A percentile compares a stretch with the other conserved stretches of the same genome.
These are phyloP conservation scores for Hemicrepidius hirtus DNA, from an alignment of 2,888 invertebrate species.

Conservation along the genomic window DNA sequence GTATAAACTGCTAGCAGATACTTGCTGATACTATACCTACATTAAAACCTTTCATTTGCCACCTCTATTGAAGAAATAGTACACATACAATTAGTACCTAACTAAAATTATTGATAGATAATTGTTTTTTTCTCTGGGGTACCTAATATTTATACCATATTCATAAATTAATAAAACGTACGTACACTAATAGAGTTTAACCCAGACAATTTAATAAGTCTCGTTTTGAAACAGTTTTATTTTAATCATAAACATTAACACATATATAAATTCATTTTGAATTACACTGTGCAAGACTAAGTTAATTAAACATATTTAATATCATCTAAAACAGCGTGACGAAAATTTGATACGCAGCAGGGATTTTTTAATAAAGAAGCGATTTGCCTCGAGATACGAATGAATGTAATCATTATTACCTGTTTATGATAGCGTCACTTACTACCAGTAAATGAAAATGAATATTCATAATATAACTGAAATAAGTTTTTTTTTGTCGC, in stretches of 20 bases:
- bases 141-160: too few species aligned
- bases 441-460: conserved; percentile 14
- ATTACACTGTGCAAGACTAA: conserved; percentile 30
- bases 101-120: too few species aligned
- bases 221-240: too few species aligned
- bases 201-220: too few species aligned
- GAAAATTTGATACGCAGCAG: conserved; percentile 48
- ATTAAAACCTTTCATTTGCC: too few species aligned
- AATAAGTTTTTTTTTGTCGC: background rate
- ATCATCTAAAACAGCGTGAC: conserved; percentile 43
- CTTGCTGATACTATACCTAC: too few species aligned
- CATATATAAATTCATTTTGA: conserved; percentile 25
- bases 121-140: too few species aligned
- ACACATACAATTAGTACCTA: too few species aligned
- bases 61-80: too few species aligned
- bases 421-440: conserved; percentile 22
- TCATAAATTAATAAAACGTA: too few species aligned
- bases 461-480: conserved; percentile 24
- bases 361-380: conserved; percentile 42
- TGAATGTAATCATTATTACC: conserved; percentile 36
- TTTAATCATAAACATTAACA: background rate
- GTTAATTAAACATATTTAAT: conserved; percentile 46
- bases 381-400: conserved; percentile 40
- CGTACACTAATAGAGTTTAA: too few species aligned
- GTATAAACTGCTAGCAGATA: too few species aligned